Evolutionary conservation across 2,797 vertebrate genomes (phyloP), one percentile per base, ranked within the genome.

Genomic region (Crocidura indochinensis): DNA sequence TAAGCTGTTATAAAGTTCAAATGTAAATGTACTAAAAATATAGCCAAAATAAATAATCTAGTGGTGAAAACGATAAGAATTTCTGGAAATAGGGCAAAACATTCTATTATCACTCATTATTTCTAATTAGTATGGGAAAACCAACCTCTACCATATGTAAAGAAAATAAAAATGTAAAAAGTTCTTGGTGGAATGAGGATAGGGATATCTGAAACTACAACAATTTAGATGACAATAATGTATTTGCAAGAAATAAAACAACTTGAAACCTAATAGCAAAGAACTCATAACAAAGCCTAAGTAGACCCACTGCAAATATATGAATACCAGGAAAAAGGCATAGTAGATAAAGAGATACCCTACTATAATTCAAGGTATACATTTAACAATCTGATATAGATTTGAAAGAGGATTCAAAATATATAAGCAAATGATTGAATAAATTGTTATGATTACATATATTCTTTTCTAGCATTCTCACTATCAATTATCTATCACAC

Each of bases 141-240:
- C 29, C 92, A 5, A 14, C n/a, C 68, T 84, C 77, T 15, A 29
- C 6, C 27, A 53, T 20, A 26, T 8, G 12, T 56, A 90, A 88
- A 29, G n/a, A 94, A 74, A 92, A 84, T 31, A 11, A 84, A 85
- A 71, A 15, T 69, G 80, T 87, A 74, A 44, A 27, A 29, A 73
- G 46, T 0, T 69, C 17, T 26, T n/a, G 6, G 12, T 74, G 3
- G 29, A 51, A 26, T 1, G 26, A 27, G 20, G 0, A 76, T 1
- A 69, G 8, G 20, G 12, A 26, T 7, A 71, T 22, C 22, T 74
- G 19, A n/a, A 86, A 79, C 9, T 77, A 0, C 73, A 77, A 46
- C 10, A 87, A 22, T 26, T 47, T 47, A 81, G 17, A 81, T 22
- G 24, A 79, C 10, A 46, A 90, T 0, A 75, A 53, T 8, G 19